Percentiles rank a stretch among this genome's conserved stretches.
These are phyloP conservation scores for Remorina albescens DNA, from an alignment of 2,797 vertebrate genomes.

Conservation along the genomic window DNA sequence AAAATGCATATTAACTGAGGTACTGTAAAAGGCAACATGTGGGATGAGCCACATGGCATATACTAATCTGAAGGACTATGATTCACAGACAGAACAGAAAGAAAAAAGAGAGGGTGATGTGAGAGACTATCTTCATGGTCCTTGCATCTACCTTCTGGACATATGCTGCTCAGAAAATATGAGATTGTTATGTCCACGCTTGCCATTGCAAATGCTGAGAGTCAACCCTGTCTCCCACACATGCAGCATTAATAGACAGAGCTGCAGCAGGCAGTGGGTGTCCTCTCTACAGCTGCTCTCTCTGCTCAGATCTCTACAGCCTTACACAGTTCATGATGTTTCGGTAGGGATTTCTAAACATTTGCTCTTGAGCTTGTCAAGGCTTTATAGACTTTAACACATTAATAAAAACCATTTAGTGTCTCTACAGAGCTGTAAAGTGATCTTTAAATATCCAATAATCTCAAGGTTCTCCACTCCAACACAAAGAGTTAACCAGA, in stretches of 20 bases:
- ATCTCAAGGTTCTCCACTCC: slow-evolving; percentile 29
- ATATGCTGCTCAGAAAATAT: slow-evolving; percentile 56
- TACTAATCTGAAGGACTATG: slow-evolving; percentile 11
- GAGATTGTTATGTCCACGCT: slow-evolving; percentile 65
- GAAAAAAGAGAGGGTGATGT: slow-evolving; percentile 18
- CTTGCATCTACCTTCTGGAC: slow-evolving; percentile 42
- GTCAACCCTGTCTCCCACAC: slow-evolving; percentile 80
- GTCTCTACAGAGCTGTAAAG: slow-evolving; percentile 19
- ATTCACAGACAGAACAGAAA: not conserved
- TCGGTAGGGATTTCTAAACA: slow-evolving; percentile 44
- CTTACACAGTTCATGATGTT: slow-evolving; percentile 51
- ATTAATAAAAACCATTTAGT: slow-evolving; percentile 26
- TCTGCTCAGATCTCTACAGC: slow-evolving; percentile 62
- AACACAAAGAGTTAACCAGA: slow-evolving; percentile 40
- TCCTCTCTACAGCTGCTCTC: slow-evolving; percentile 68
- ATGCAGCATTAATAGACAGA: slow-evolving; percentile 80
- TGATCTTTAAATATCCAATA: slow-evolving; percentile 20
- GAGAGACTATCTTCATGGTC: slow-evolving; percentile 28
- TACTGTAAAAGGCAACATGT: slow-evolving; percentile 16
- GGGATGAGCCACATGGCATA: slow-evolving; percentile 1
- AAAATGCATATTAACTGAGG: slow-evolving; percentile 23
- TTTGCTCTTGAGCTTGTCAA: slow-evolving; percentile 29
- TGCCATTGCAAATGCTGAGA: slow-evolving; percentile 63
- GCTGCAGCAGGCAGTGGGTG: slow-evolving; percentile 79
- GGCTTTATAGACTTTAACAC: slow-evolving; percentile 30